phyloP scores from a whole-genome alignment of 2,888 invertebrate genomes.

The Rhabditophanes sp. region DNA sequence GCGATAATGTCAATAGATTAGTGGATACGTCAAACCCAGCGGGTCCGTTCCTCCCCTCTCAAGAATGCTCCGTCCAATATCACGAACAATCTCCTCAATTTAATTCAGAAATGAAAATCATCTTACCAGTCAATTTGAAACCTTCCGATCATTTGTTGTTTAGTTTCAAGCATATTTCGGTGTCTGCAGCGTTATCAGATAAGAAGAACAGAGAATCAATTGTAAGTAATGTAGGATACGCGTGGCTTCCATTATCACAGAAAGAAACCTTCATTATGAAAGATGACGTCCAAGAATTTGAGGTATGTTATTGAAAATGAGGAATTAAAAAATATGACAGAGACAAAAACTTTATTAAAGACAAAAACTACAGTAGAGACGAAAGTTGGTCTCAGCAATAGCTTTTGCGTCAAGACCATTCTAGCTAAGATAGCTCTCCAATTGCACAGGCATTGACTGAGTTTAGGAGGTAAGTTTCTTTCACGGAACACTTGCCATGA shows the following conservation, averaged over 20 bases:
- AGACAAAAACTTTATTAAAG: too few relatives aligned
- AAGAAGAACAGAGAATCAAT: slow-evolving; percentile 23
- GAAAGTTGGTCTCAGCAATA: too few relatives aligned
- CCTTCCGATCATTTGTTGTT: slow-evolving; percentile 77
- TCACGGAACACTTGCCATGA: too few relatives aligned
- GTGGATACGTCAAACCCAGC: slow-evolving; percentile 23
- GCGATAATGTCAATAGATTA: slow-evolving; percentile 54
- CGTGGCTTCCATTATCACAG: slow-evolving; percentile 72
- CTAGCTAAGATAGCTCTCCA: too few relatives aligned
- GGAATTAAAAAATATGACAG: too few relatives aligned
- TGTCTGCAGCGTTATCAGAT: slow-evolving; percentile 51
- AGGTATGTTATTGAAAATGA: too few relatives aligned
- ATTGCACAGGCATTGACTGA: too few relatives aligned
- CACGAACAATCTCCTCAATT: slow-evolving; percentile 39
- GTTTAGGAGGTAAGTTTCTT: too few relatives aligned
- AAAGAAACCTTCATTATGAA: slow-evolving; percentile 52
- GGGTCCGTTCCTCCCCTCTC: slow-evolving; percentile 24
- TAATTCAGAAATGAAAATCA: slow-evolving; percentile 58
- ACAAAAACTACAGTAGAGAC: too few relatives aligned
- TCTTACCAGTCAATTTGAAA: slow-evolving; percentile 68
- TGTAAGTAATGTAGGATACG: slow-evolving; percentile 60
- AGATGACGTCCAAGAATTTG: slow-evolving; percentile 55
- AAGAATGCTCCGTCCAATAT: slow-evolving; percentile 32
- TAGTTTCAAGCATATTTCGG: slow-evolving; percentile 85
- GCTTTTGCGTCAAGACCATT: too few relatives aligned